phyloP scores from a whole-genome alignment of 2,888 invertebrate species.

The Mesochorus sp. region DNA sequence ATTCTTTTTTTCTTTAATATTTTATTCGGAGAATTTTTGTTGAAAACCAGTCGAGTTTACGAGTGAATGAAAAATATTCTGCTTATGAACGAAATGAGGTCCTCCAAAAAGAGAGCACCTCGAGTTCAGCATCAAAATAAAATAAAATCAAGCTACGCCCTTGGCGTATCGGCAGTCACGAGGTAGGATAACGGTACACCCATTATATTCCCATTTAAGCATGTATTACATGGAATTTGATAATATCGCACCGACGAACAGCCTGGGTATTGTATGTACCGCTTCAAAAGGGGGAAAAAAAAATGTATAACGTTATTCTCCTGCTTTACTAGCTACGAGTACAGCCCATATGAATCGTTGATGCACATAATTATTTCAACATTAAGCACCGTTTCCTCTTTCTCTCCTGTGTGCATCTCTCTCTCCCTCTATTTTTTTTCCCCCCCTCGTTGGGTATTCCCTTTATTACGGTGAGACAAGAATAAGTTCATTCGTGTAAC shows the following conservation, averaged over 20 bases:
- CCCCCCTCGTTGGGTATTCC: not conserved
- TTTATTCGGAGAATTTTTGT: too few species aligned
- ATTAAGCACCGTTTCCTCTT: constrained; percentile 65
- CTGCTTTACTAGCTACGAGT: too few species aligned
- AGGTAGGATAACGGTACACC: constrained; percentile 62
- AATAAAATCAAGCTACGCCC: constrained; percentile 38
- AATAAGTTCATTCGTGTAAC: constrained; percentile 32
- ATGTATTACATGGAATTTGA: constrained; percentile 72
- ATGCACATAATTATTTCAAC: constrained; percentile 73
- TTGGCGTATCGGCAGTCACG: constrained; percentile 48
- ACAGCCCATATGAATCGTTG: constrained; percentile 68
- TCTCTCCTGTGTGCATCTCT: not conserved
- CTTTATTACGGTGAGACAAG: constrained; percentile 14
- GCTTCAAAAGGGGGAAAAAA: constrained; percentile 49
- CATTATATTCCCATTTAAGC: constrained; percentile 78
- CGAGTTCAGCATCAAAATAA: constrained; percentile 11
- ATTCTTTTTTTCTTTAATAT: too few species aligned
- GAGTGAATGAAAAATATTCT: too few species aligned
- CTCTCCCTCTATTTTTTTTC: not conserved
- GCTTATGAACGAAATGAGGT: too few species aligned
- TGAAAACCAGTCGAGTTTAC: too few species aligned
- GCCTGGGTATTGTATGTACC: constrained; percentile 31
- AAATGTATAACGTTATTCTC: constrained; percentile 12
- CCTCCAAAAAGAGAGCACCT: too few species aligned
- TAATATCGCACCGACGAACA: constrained; percentile 67